Base-by-base conservation (phyloP, 1,140 invertebrate genomes). In the Melipona quadrifasciata region DNA sequence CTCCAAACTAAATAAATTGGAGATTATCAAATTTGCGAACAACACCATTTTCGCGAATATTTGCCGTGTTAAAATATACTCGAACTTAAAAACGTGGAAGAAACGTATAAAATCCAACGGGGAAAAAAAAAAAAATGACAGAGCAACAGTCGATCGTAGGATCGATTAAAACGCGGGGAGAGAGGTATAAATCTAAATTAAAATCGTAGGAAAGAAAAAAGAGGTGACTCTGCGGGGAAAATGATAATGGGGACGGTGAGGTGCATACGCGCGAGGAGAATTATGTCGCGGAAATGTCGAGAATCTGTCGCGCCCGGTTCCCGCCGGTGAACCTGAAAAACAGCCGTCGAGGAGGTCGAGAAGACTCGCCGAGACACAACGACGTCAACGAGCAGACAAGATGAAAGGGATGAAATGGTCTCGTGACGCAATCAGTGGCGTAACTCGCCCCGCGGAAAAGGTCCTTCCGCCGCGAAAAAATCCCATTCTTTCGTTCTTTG, bases 271-370 rank as follows among this genome's bases (percentile, higher is more conserved):
- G 64, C 55, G 67, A 61, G n/a, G 65, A 79, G 79, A 84, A 79
- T 78, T 68, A 84, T 80, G 67, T 79, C 82, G 82, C 53, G 76
- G 82, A 79, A 84, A 84, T 57, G 82, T 84, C 82, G 82, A 64
- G 76, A 84, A 80, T 84, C 77, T 67, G 65, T 73, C 74, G 34
- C 51, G 74, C 34, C 31, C 55, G 34, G 19, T 78, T 57, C 19
- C n/a, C n/a, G 53, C 10, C 65, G 27, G 77, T 84, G 82, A 70
- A 83, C 65, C 81, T 83, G 65, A 78, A 84, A 79, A 80, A 80
- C 77, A 70, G 61, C 55, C 68, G 82, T 65, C 77, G 68, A 51
- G 77, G 8, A 65, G 31, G 27, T 67, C 21, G 68, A 47, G 82
- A 78, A 55, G 80, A 79, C 65, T 61, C 75, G 67, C 39, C 67